Base-by-base conservation (phyloP, 2,797 vertebrate species). In the Luscinia megarhynchos region DNA sequence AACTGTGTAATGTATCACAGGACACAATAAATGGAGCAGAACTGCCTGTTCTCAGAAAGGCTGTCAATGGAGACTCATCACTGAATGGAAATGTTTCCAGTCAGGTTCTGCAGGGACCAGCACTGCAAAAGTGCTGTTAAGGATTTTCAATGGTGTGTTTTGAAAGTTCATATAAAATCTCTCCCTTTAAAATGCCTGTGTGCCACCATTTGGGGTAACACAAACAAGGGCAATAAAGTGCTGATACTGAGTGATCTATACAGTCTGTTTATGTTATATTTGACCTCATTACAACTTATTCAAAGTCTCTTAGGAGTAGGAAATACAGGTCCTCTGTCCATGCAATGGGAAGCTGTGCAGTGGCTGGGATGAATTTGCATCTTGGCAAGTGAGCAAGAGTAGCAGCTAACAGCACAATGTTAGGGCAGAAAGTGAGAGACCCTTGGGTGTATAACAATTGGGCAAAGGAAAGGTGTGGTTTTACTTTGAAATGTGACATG, bases 11-110 rank as follows among this genome's bases (percentile, higher is more conserved):
- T 57, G 46, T 94, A 53, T 86, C 63, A 74, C 7, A 68, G 68
- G 90, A 48, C 32, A 20, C 84, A 95, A 92, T 93, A 95, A 95
- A 73, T 63, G 72, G 66, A 75, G 63, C 59, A 93, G 87, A 93
- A 89, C 81, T 87, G 73, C 26, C 73, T 93, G 82, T 95, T 89
- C 89, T 92, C 84, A 84, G 43, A 80, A 89, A 58, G 66, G 20
- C n/a, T 5, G 43, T 93, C 92, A 92, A 27, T 78, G 41, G 84
- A 95, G 87, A 95, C 72, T 85, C 84, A 89, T 94, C 68, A 24
- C 40, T 66, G 54, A 80, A 80, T 51, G 58, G 72, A 85, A 94
- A 55, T 76, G 20, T 32, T 94, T 95, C 59, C 62, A 93, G 63
- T 87, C 50, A 62, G 46, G 64, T 87, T 89, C 92, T 94, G 27